Percentiles rank a stretch among this genome's conserved stretches.
Conservation (phyloP, 2,113 vertebrate genomes). For the Petrocephalus zakoni region DNA sequence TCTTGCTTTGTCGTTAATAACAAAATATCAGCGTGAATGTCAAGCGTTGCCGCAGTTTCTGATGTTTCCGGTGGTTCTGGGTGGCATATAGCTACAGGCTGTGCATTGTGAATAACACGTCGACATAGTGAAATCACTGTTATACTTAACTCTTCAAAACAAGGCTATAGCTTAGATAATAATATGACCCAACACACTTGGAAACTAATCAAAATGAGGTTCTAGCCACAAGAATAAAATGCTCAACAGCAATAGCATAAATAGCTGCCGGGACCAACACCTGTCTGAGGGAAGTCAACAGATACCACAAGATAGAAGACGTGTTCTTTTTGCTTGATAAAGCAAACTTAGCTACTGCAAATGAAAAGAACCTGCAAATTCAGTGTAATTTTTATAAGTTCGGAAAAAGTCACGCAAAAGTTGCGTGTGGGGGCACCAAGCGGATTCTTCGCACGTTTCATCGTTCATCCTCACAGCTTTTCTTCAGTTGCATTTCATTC, state of each 20-base stretch:
- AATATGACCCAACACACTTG: too few relatives aligned
- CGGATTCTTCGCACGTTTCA: too few relatives aligned
- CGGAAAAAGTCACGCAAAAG: background rate
- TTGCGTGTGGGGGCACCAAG: background rate
- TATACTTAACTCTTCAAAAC: background rate
- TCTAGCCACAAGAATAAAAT: too few relatives aligned
- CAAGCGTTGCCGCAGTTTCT: background rate
- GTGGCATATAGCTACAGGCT: background rate
- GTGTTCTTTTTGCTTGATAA: background rate
- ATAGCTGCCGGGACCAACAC: background rate
- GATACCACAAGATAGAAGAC: background rate
- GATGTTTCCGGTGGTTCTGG: background rate
- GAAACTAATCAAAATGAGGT: too few relatives aligned
- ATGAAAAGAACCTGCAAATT: background rate
- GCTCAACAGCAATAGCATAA: background rate
- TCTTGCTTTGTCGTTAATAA: background rate
- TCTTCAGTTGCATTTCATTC: background rate
- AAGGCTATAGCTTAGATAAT: background rate
- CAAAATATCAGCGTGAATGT: background rate
- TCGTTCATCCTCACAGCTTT: background rate
- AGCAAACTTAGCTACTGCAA: background rate
- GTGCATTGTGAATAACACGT: background rate
- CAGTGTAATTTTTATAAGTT: background rate
- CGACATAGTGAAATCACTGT: background rate
- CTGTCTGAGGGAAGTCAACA: background rate